Evolutionary conservation across 2,888 invertebrate species (phyloP).

Genomic region (Yponomeuta plumbellus): DNA sequence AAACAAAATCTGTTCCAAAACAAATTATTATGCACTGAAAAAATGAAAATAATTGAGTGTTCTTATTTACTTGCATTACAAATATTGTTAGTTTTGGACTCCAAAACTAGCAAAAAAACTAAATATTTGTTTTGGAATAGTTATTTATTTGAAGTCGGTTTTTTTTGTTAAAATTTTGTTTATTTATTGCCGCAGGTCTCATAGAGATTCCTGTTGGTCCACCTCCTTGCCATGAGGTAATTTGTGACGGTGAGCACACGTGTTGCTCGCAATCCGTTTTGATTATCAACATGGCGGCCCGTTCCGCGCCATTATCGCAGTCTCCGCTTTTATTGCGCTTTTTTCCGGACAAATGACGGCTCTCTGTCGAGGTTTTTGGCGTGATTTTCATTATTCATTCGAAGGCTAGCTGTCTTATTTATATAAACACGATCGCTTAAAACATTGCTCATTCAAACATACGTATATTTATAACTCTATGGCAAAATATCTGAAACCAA

Average conservation of each 20-base stretch:
- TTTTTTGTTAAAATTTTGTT: too few species aligned
- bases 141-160: too few species aligned
- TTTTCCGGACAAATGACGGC: not conserved
- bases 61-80: too few species aligned
- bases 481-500: too few species aligned
- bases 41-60: too few species aligned
- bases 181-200: not conserved
- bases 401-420: not conserved
- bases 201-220: not conserved
- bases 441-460: too few species aligned
- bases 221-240: not conserved
- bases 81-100: too few species aligned
- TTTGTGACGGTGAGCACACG: constrained; percentile 10
- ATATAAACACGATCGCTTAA: not conserved
- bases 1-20: too few species aligned
- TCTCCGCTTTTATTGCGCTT: not conserved
- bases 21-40: too few species aligned
- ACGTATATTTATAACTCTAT: too few species aligned
- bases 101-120: too few species aligned
- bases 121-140: too few species aligned
- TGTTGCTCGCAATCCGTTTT: constrained; percentile 13
- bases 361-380: constrained; percentile 15
- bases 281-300: constrained; percentile 9
- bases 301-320: constrained; percentile 11
- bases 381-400: not conserved